phyloP scores from a whole-genome alignment of 92 coral and sea anemone genomes.

The Epizoanthus ramosus region DNA sequence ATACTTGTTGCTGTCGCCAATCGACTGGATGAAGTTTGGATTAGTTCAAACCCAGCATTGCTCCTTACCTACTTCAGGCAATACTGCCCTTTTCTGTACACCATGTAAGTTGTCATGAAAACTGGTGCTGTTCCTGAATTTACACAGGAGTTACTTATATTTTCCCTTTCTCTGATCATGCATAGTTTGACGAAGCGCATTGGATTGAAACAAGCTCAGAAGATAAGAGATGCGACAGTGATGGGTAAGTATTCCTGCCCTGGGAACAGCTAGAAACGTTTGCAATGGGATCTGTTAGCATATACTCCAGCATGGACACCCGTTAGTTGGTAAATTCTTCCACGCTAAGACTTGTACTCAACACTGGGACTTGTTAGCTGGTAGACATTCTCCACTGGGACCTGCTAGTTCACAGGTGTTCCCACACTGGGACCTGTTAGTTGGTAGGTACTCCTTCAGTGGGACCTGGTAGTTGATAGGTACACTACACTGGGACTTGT shows the following conservation, averaged over 20 bases:
- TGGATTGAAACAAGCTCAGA: conserved; percentile 72
- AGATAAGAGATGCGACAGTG: conserved; percentile 59
- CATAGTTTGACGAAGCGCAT: conserved; percentile 75
- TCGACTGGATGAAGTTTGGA: conserved; percentile 92
- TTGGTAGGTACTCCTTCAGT: too few relatives aligned
- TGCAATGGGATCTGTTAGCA: too few relatives aligned
- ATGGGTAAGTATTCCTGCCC: neutral
- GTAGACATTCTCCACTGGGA: too few relatives aligned
- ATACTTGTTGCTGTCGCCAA: conserved; percentile 78
- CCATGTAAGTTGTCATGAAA: conserved; percentile 61
- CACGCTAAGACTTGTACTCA: too few relatives aligned
- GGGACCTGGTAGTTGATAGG: too few relatives aligned
- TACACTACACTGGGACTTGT: too few relatives aligned
- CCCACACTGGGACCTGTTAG: too few relatives aligned
- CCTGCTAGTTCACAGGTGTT: too few relatives aligned
- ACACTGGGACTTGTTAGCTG: too few relatives aligned
- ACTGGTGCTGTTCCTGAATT: neutral
- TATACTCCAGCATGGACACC: too few relatives aligned
- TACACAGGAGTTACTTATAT: neutral
- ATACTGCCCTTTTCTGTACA: conserved; percentile 72
- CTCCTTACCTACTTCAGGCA: conserved; percentile 71
- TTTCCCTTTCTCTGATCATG: neutral
- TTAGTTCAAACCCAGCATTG: conserved; percentile 75
- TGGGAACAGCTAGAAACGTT: too few relatives aligned
- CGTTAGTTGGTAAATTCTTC: too few relatives aligned